phyloP scores from a whole-genome alignment of 2,797 vertebrate species.

The Okamejei kenojei region DNA sequence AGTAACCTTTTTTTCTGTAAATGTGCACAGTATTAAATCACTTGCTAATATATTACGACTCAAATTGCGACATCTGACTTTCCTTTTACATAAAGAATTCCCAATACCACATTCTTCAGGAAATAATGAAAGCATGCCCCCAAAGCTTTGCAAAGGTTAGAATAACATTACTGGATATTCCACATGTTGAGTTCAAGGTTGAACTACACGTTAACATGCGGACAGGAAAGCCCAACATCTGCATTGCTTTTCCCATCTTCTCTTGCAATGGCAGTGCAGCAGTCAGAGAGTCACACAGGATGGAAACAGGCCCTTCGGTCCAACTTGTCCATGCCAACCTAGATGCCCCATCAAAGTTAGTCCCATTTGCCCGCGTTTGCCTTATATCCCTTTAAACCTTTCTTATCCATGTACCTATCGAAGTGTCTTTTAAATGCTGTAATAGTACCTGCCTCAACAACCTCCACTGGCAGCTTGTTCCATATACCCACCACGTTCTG shows the following conservation, averaged over 20 bases:
- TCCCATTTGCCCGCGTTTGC: too few relatives aligned
- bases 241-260: constrained; percentile 19
- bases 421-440: too few relatives aligned
- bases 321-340: too few relatives aligned
- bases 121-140: background rate
- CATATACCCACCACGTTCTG: too few relatives aligned
- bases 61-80: background rate
- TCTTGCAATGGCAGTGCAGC: too few relatives aligned
- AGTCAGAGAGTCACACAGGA: too few relatives aligned
- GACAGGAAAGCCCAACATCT: constrained; percentile 23
- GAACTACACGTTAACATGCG: background rate
- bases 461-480: too few relatives aligned
- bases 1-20: background rate
- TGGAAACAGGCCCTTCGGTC: too few relatives aligned
- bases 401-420: too few relatives aligned
- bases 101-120: background rate
- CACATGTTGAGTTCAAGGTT: background rate
- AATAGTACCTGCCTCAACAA: too few relatives aligned
- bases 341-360: too few relatives aligned
- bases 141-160: background rate
- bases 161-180: constrained; percentile 19
- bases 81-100: background rate
- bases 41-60: background rate
- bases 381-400: too few relatives aligned
- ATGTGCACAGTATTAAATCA: background rate